Percentiles rank a stretch among this genome's conserved stretches.
These are phyloP conservation scores for Alaudala cheleensis DNA, from an alignment of 2,113 vertebrate genomes.

Conservation along the genomic window DNA sequence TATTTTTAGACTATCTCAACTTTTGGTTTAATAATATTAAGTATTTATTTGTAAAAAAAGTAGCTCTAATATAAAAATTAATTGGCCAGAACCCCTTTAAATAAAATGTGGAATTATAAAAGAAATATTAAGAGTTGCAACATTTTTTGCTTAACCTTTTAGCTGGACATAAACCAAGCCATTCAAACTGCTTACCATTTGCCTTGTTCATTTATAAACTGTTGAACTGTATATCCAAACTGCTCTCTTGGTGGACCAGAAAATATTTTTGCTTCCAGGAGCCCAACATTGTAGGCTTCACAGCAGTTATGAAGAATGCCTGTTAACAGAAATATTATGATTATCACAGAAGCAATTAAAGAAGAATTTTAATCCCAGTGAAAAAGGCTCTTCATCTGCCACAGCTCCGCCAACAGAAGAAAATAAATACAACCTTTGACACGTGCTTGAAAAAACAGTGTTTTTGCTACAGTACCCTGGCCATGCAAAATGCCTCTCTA, in stretches of 20 bases:
- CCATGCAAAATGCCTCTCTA: not conserved
- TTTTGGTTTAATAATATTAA: not conserved
- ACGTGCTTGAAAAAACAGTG: not conserved
- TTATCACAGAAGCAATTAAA: conserved; percentile 30
- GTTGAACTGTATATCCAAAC: conserved; percentile 89
- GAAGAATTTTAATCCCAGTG: not conserved
- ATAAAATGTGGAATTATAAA: not conserved
- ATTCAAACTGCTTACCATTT: conserved; percentile 83
- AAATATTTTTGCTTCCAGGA: conserved; percentile 84
- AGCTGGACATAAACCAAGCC: not conserved
- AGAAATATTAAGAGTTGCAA: not conserved
- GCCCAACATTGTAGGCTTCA: conserved; percentile 85
- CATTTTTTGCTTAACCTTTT: not conserved
- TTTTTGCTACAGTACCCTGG: not conserved
- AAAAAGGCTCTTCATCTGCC: not conserved
- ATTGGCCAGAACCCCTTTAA: not conserved
- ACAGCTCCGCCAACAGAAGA: not conserved
- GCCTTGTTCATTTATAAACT: conserved; percentile 80
- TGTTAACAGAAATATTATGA: conserved; percentile 61
- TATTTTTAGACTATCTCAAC: not conserved
- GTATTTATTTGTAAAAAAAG: not conserved
- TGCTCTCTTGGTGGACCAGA: conserved; percentile 79
- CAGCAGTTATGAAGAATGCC: conserved; percentile 72
- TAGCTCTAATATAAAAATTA: not conserved
- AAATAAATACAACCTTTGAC: not conserved